Evolutionary conservation across 2,888 invertebrate species (phyloP).

Genomic region (Stratiomys singularior): DNA sequence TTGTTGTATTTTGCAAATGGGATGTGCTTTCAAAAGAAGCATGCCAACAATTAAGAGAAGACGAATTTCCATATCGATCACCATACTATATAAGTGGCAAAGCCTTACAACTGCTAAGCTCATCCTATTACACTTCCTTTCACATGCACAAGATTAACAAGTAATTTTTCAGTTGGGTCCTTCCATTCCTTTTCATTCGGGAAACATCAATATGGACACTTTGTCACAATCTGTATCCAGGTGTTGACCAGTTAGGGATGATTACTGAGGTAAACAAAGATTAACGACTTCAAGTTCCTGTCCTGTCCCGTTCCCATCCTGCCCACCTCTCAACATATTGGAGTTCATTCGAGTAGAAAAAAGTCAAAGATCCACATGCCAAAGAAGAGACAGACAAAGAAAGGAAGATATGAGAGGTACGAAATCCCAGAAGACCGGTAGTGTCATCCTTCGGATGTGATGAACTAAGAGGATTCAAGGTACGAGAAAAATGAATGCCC

Average conservation of each 20-base stretch:
- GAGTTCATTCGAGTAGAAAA: neutral
- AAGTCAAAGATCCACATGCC: too few species aligned
- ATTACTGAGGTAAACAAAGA: slow-evolving; percentile 36
- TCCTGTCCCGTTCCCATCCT: too few species aligned
- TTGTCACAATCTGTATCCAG: slow-evolving; percentile 22
- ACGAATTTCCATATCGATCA: too few species aligned
- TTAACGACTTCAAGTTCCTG: slow-evolving; percentile 16
- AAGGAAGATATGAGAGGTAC: too few species aligned
- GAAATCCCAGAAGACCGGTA: neutral
- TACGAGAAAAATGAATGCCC: too few species aligned
- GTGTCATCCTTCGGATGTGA: neutral
- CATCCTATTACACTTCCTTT: too few species aligned
- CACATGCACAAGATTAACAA: neutral
- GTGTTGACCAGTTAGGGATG: slow-evolving; percentile 30
- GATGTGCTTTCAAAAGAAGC: too few species aligned
- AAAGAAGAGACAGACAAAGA: neutral
- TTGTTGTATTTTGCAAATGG: too few species aligned
- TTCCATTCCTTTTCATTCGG: neutral
- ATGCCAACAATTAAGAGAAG: too few species aligned
- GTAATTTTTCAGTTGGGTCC: neutral
- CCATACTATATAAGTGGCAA: too few species aligned
- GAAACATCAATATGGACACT: neutral
- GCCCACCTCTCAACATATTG: neutral
- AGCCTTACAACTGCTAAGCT: too few species aligned
- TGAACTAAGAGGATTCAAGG: too few species aligned